Evolutionary conservation across 2,797 vertebrate species (phyloP).

Genomic region (Tiaroga cobitis): DNA sequence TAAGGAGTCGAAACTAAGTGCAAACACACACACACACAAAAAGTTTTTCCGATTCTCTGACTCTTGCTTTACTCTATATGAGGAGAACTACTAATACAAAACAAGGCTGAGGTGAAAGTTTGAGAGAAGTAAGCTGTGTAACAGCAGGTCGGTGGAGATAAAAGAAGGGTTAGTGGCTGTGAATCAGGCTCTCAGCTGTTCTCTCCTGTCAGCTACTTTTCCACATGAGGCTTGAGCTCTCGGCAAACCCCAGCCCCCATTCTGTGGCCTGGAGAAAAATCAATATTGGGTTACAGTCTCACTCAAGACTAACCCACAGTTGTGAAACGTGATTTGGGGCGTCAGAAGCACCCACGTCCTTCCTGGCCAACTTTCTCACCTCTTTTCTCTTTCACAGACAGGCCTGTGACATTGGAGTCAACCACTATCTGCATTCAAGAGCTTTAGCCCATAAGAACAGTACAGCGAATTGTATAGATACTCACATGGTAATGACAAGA

Average conservation of each 20-base stretch:
- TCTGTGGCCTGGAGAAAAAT: conserved; percentile 38
- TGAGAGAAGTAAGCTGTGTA: not conserved
- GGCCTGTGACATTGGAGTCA: conserved; percentile 41
- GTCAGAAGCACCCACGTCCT: conserved; percentile 27
- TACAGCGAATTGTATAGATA: conserved; percentile 16
- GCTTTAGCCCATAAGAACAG: conserved; percentile 21
- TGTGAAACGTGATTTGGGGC: conserved; percentile 51
- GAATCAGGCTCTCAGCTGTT: conserved; percentile 57
- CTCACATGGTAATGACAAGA: not conserved
- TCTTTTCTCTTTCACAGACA: conserved; percentile 33
- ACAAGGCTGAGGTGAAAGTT: conserved; percentile 14
- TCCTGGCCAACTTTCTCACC: conserved; percentile 20
- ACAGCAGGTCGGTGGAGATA: not conserved
- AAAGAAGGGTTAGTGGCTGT: conserved; percentile 36
- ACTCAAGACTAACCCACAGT: conserved; percentile 31
- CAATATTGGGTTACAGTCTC: conserved; percentile 44
- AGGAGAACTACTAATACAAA: not conserved
- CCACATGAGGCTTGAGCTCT: conserved; percentile 39
- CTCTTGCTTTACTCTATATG: not conserved
- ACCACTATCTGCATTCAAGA: conserved; percentile 17
- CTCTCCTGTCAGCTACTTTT: conserved; percentile 56
- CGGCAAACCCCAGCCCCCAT: conserved; percentile 23
- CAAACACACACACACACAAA: not conserved
- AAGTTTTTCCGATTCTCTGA: conserved; percentile 8
- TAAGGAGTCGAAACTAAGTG: conserved; percentile 48